A percentile compares a stretch with the other conserved stretches of the same genome.
phyloP scores from a whole-genome alignment of 2,113 vertebrate species.

The Grammomys dolichurus region DNA sequence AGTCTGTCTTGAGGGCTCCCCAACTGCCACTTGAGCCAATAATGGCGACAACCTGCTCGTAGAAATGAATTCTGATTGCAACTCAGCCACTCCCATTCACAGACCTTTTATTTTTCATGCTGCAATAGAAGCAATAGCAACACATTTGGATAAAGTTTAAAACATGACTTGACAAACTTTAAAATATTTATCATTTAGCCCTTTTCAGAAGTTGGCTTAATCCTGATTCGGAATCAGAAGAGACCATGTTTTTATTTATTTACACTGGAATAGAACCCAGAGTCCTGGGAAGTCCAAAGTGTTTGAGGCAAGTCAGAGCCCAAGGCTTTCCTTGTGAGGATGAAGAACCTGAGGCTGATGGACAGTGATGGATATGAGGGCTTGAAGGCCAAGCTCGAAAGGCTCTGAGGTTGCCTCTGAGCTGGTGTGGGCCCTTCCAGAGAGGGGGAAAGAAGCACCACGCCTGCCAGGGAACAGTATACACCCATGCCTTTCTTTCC shows the following conservation, averaged over 20 bases:
- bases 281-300: background rate
- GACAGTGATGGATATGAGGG: background rate
- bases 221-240: conserved; percentile 1
- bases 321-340: background rate
- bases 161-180: background rate
- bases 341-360: background rate
- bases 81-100: background rate
- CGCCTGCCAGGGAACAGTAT: background rate
- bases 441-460: background rate
- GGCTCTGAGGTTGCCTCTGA: background rate
- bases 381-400: background rate
- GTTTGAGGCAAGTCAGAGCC: background rate
- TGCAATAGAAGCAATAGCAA: background rate
- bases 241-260: conserved; percentile 27
- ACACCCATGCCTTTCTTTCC: background rate
- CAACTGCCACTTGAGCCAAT: background rate
- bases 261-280: background rate
- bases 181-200: conserved; percentile 38
- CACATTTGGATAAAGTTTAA: background rate
- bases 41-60: background rate
- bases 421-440: background rate
- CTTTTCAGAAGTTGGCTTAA: conserved; percentile 46
- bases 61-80: conserved; percentile 33
- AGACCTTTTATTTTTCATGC: background rate
- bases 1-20: background rate